These are phyloP conservation scores for Notechis scutatus DNA, from an alignment of 2,113 vertebrate species.

Conservation along the genomic window DNA sequence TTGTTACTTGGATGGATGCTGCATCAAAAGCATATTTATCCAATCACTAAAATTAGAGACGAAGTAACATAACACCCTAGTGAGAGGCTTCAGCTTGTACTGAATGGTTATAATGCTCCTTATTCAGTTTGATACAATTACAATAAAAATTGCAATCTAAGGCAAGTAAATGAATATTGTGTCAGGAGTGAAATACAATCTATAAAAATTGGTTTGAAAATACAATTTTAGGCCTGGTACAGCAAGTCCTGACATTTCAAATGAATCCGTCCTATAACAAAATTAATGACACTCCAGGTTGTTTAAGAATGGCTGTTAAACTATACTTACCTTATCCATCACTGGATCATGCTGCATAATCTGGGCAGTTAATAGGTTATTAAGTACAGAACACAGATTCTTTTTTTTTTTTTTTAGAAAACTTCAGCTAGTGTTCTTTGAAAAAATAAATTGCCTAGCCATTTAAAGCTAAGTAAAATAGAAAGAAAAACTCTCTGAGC, in stretches of 20 bases:
- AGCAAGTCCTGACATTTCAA: constrained; percentile 71
- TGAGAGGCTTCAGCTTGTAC: constrained; percentile 41
- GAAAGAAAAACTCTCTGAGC: background rate
- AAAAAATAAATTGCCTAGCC: constrained; percentile 33
- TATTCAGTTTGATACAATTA: constrained; percentile 65
- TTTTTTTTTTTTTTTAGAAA: constrained; percentile 48
- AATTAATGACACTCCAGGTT: constrained; percentile 71
- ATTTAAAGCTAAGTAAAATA: constrained; percentile 40
- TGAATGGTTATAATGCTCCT: constrained; percentile 36
- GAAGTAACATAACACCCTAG: background rate
- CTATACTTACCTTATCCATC: constrained; percentile 72
- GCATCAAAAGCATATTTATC: background rate
- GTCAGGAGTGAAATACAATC: constrained; percentile 73
- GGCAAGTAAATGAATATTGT: constrained; percentile 65
- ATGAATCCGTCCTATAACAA: constrained; percentile 72
- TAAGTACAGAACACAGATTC: constrained; percentile 56
- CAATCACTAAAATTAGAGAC: constrained; percentile 18
- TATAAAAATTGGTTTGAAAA: constrained; percentile 73
- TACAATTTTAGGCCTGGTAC: constrained; percentile 73
- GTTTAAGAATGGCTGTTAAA: constrained; percentile 72
- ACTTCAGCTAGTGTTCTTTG: constrained; percentile 44
- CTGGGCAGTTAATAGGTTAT: constrained; percentile 61
- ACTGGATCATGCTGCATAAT: constrained; percentile 62
- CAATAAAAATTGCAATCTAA: constrained; percentile 64
- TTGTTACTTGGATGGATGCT: background rate